Evolutionary conservation across 2,888 invertebrate species (phyloP), one percentile per base, ranked within the genome.

Genomic region (Dryomyza anilis): DNA sequence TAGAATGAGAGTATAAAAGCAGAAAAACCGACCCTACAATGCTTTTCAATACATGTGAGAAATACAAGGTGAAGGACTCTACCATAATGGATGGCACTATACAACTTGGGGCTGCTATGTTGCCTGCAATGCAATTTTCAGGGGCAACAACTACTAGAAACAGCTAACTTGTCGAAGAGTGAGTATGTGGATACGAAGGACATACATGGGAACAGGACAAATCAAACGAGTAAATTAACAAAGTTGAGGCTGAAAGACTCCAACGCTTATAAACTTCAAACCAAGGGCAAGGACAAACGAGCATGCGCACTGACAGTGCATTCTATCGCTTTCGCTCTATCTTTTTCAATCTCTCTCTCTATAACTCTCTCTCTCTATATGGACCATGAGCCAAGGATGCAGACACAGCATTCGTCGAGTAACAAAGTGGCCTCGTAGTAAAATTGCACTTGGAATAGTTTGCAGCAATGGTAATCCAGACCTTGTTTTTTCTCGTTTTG

Each of bases 281-380:
- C 81, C 81, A 81, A 81, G 81, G 81, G 81, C 81, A 81, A 81
- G 81, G 81, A 81, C 80, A 77, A 74, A 67, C 69, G 74, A 73
- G 78, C 81, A 78, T 81, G 81, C 81, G 81, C 79, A 72, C 58
- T 27, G 27, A 6, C 7, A 27, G 50, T 16, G 58, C 29, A 10
- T 21, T 48, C 14, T 23, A 43, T 7, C 39, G 5, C 14, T 30
- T n/a, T 7, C 7, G 12, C 8, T 39, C 39, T 3, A 12, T 39
- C 39, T 39, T 7, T 6, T 39, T 39, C 39, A 7, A 6, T 12
- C 39, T 39, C 4, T n/a, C 39, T 39, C n/a, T 39, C 39, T 3
- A 12, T 39, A 3, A 14, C 39, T 39, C 39, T 39, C 39, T 6
- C 39, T 39, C 39, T 6, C 7, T 39, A 3, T n/a, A 14, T 6